A percentile compares a stretch with the other conserved stretches of the same genome.
phyloP scores from a whole-genome alignment of 2,113 vertebrate species.

The Aix galericulata region DNA sequence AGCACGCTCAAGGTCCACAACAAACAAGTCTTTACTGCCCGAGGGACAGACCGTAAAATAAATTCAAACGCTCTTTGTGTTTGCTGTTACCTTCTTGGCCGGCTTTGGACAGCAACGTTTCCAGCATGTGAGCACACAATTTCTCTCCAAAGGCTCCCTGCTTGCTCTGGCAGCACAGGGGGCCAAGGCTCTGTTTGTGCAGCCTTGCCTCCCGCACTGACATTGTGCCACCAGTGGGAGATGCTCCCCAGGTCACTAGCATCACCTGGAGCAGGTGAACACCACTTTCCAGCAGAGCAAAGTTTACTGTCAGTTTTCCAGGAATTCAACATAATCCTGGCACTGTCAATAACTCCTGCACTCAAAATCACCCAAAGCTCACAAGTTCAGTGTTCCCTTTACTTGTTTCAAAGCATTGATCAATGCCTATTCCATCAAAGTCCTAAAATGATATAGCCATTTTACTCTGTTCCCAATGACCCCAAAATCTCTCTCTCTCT shows the following conservation, averaged over 20 bases:
- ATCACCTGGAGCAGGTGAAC: background rate
- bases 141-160: background rate
- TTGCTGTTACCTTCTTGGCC: background rate
- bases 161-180: background rate
- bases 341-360: background rate
- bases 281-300: background rate
- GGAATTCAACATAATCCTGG: background rate
- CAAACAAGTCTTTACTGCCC: background rate
- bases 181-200: background rate
- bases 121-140: background rate
- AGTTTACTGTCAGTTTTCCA: background rate
- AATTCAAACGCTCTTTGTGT: background rate
- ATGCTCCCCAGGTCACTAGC: rapidly evolving
- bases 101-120: background rate
- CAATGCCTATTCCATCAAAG: background rate
- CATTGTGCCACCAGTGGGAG: background rate
- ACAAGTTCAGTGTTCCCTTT: background rate
- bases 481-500: background rate
- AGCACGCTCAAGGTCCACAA: background rate
- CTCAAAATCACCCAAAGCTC: background rate
- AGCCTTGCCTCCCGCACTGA: background rate
- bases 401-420: background rate
- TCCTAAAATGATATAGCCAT: background rate
- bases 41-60: background rate
- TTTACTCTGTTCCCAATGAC: background rate